Conservation (phyloP, 2,797 vertebrate genomes). For the Characodon lateralis region DNA sequence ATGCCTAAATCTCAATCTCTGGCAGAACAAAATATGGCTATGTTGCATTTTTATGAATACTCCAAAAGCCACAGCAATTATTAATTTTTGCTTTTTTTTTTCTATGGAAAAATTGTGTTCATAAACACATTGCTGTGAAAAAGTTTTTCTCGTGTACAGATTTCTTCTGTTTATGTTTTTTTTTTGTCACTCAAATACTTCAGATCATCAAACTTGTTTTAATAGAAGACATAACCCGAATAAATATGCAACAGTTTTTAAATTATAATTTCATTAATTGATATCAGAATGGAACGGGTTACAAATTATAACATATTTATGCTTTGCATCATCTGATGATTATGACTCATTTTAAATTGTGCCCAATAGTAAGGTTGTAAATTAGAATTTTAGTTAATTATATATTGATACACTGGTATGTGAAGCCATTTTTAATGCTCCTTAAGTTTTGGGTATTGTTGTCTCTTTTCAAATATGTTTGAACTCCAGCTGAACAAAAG, state of each 20-base stretch:
- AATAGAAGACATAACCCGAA: neutral
- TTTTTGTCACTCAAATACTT: neutral
- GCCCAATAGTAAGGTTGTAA: neutral
- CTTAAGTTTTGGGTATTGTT: neutral
- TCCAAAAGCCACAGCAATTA: neutral
- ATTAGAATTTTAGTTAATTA: neutral
- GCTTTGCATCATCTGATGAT: neutral
- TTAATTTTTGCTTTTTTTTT: too few species aligned
- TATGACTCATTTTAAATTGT: too few species aligned
- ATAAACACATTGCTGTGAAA: too few species aligned
- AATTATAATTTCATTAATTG: neutral
- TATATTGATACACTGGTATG: too few species aligned
- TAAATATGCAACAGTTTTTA: neutral
- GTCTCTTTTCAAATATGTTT: slow-evolving; percentile 21
- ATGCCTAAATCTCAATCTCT: neutral
- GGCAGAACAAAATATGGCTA: neutral
- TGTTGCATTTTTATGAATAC: neutral
- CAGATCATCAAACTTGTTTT: neutral
- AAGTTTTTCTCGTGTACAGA: too few species aligned
- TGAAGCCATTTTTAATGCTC: neutral
- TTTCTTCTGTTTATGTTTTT: neutral
- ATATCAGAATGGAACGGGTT: neutral
- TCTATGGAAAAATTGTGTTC: too few species aligned
- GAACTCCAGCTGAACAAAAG: slow-evolving; percentile 1
- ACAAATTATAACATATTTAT: neutral